phyloP scores from a whole-genome alignment of 2,888 invertebrate species.

The Sinopyrophorus schimmeli region DNA sequence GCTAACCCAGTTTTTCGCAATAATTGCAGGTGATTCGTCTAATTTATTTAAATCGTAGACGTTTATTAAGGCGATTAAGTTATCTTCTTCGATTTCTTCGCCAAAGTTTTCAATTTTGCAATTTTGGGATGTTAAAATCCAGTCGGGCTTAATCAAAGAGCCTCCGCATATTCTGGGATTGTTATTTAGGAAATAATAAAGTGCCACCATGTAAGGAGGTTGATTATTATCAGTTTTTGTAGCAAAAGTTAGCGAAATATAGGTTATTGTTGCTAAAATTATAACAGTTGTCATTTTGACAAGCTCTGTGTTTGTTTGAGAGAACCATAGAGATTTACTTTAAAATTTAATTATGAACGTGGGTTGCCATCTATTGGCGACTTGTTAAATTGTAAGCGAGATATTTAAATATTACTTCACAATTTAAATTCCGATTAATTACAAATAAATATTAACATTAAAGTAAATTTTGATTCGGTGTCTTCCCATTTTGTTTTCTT shows the following conservation, averaged over 20 bases:
- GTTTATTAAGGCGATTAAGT: slow-evolving; percentile 6
- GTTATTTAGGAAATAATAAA: not conserved
- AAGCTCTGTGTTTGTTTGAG: too few relatives aligned
- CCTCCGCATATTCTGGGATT: slow-evolving; percentile 20
- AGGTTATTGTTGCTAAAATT: not conserved
- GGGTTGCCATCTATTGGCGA: too few relatives aligned
- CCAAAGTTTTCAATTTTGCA: slow-evolving; percentile 9
- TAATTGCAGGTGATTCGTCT: not conserved
- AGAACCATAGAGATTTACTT: too few relatives aligned
- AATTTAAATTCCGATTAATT: too few relatives aligned
- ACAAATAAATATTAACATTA: too few relatives aligned
- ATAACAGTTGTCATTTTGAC: not conserved
- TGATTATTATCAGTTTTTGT: too few relatives aligned
- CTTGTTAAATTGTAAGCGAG: too few relatives aligned
- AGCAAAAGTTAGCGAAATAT: too few relatives aligned
- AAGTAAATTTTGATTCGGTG: too few relatives aligned
- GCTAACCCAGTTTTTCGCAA: slow-evolving; percentile 13
- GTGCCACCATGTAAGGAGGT: slow-evolving; percentile 8
- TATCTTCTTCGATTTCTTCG: not conserved
- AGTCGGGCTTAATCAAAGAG: slow-evolving; percentile 15
- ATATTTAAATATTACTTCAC: too few relatives aligned
- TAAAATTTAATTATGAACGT: too few relatives aligned
- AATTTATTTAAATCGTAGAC: slow-evolving; percentile 4
- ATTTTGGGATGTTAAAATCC: slow-evolving; percentile 24
- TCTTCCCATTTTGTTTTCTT: too few relatives aligned